These are phyloP conservation scores for Mesoclemmys tuberculata DNA, from an alignment of 2,113 vertebrate species.

Conservation along the genomic window DNA sequence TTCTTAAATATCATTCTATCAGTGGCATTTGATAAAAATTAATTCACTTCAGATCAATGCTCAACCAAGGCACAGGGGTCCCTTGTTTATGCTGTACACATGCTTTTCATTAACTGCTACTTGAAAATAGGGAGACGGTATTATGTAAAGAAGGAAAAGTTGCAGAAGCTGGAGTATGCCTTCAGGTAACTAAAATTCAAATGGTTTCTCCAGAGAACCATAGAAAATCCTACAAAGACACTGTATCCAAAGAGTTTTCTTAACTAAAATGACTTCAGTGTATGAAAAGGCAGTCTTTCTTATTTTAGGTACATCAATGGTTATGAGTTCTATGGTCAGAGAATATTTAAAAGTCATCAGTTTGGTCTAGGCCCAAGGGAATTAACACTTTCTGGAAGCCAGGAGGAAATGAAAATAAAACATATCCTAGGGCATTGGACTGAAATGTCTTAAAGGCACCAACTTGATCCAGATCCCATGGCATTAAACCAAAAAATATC, in stretches of 20 bases:
- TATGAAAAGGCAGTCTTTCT: background rate
- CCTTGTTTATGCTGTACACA: background rate
- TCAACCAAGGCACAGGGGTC: background rate
- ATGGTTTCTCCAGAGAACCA: background rate
- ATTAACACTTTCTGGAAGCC: background rate
- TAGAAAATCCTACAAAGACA: background rate
- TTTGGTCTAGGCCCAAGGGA: background rate
- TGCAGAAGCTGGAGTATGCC: accelerated
- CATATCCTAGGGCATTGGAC: background rate
- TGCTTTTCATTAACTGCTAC: background rate
- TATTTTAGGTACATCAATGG: background rate
- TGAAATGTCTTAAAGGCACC: background rate
- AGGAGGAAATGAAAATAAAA: background rate
- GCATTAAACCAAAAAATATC: constrained; percentile 20
- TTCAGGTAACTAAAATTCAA: accelerated
- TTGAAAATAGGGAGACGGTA: background rate
- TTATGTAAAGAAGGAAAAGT: background rate
- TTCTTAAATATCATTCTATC: background rate
- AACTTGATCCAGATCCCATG: background rate
- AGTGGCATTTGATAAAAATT: background rate
- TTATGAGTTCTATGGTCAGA: background rate
- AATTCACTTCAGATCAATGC: background rate
- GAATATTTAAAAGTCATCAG: background rate
- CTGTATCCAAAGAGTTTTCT: background rate
- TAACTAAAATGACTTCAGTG: background rate